A percentile compares a stretch with the other conserved stretches of the same genome.
Evolutionary conservation across 2,113 vertebrate species (phyloP).

Genomic region (Hippocampus zosterae): DNA sequence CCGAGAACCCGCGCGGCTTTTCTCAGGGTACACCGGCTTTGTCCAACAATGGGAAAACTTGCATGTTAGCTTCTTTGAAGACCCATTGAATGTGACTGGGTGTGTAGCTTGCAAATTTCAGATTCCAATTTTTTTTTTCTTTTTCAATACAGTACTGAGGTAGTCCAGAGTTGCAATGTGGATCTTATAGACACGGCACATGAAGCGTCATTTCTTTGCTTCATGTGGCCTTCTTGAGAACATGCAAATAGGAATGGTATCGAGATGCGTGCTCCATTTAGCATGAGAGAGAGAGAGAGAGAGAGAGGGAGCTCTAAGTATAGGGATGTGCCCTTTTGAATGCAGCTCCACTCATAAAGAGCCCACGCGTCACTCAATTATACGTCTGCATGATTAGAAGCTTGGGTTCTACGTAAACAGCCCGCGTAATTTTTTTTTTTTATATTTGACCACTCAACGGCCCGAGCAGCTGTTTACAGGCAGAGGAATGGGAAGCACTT

Average conservation of each 20-base stretch:
- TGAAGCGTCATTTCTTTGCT: no score
- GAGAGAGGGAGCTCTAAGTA: constrained; percentile 64
- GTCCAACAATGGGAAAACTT: neutral
- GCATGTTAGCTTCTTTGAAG: no score
- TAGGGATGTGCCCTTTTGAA: constrained; percentile 74
- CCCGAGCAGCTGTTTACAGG: constrained; percentile 76
- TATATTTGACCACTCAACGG: constrained; percentile 73
- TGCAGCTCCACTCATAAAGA: constrained; percentile 75
- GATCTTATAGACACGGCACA: no score
- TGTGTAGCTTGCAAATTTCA: no score
- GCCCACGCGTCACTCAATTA: constrained; percentile 76
- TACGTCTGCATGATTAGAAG: constrained; percentile 78
- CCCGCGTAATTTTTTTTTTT: no score
- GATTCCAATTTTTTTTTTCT: no score
- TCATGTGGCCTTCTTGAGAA: constrained; percentile 3
- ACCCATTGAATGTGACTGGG: no score
- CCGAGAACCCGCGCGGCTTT: no score
- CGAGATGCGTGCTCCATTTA: constrained; percentile 49
- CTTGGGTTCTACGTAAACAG: constrained; percentile 75
- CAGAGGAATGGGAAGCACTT: constrained; percentile 57
- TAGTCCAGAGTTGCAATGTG: no score
- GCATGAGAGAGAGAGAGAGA: constrained; percentile 61
- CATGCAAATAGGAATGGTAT: constrained; percentile 38
- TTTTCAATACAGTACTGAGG: no score
- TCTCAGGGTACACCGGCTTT: no score